These are phyloP conservation scores for Ganaspis brasiliensis DNA, from an alignment of 2,888 invertebrate genomes.

Conservation along the genomic window DNA sequence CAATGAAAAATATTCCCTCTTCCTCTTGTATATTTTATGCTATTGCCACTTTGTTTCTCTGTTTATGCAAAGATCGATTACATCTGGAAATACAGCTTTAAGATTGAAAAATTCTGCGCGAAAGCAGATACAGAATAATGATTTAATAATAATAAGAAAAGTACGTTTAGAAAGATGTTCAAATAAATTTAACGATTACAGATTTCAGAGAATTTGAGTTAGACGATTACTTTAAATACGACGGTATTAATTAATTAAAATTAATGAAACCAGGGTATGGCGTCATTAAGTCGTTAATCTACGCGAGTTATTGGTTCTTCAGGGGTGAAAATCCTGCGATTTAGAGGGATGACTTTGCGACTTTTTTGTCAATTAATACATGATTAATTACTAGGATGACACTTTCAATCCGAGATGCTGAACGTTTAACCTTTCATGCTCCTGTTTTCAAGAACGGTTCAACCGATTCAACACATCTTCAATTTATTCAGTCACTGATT, in stretches of 20 bases:
- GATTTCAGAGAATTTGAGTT: too few species aligned
- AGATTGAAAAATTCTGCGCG: not conserved
- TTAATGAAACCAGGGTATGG: constrained; percentile 67
- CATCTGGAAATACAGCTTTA: not conserved
- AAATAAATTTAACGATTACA: too few species aligned
- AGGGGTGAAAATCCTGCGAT: constrained; percentile 67
- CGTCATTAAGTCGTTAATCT: constrained; percentile 56
- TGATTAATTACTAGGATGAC: constrained; percentile 77
- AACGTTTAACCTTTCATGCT: constrained; percentile 53
- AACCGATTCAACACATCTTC: constrained; percentile 47
- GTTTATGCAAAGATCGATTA: not conserved
- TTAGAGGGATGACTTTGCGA: constrained; percentile 71
- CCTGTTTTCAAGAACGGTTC: constrained; percentile 55
- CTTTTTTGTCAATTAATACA: constrained; percentile 78
- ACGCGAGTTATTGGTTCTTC: constrained; percentile 58
- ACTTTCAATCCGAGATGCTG: constrained; percentile 65
- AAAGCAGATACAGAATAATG: not conserved
- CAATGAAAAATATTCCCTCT: not conserved
- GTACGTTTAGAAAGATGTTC: too few species aligned
- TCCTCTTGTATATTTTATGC: not conserved
- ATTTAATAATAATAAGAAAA: too few species aligned
- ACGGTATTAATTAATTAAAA: constrained; percentile 75
- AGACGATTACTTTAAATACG: constrained; percentile 55
- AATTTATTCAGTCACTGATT: not conserved
- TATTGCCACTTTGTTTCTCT: not conserved